A percentile compares a stretch with the other conserved stretches of the same genome.
Conservation (phyloP, 2,888 invertebrate species). For the Congeria kusceri region DNA sequence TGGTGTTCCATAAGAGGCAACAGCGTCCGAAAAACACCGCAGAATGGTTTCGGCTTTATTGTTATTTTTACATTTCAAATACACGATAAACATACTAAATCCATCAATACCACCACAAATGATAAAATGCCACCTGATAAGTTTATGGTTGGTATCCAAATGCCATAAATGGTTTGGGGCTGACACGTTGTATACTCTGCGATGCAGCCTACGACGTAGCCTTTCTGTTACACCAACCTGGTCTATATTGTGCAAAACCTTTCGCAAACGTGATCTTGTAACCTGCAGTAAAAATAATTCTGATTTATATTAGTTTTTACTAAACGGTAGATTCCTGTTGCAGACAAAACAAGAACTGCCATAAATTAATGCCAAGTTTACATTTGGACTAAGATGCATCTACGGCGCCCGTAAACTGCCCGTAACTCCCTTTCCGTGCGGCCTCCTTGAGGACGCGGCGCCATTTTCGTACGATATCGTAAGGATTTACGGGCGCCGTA, state of each 20-base stretch:
- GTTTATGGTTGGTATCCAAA: conserved; percentile 55
- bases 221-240: conserved; percentile 3
- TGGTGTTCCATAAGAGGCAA: conserved; percentile 32
- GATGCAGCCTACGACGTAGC: conserved; percentile 1
- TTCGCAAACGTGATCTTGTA: conserved; percentile 9
- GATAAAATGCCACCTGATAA: conserved; percentile 55
- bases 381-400: too few species aligned
- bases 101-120: conserved; percentile 56
- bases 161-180: conserved; percentile 56
- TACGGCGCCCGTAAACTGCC: too few species aligned
- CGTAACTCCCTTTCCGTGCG: too few species aligned
- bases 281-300: conserved; percentile 1
- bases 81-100: conserved; percentile 45
- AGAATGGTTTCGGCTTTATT: conserved; percentile 51
- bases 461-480: too few species aligned
- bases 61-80: conserved; percentile 39
- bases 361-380: too few species aligned
- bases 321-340: too few species aligned
- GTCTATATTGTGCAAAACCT: conserved; percentile 1
- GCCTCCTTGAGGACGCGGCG: too few species aligned
- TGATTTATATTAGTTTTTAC: neutral
- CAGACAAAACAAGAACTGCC: too few species aligned
- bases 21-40: conserved; percentile 26
- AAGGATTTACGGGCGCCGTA: too few species aligned
- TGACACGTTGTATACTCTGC: conserved; percentile 31